Evolutionary conservation across 2,797 vertebrate species (phyloP), one percentile per base, ranked within the genome.

Genomic region (Carduelis carduelis): DNA sequence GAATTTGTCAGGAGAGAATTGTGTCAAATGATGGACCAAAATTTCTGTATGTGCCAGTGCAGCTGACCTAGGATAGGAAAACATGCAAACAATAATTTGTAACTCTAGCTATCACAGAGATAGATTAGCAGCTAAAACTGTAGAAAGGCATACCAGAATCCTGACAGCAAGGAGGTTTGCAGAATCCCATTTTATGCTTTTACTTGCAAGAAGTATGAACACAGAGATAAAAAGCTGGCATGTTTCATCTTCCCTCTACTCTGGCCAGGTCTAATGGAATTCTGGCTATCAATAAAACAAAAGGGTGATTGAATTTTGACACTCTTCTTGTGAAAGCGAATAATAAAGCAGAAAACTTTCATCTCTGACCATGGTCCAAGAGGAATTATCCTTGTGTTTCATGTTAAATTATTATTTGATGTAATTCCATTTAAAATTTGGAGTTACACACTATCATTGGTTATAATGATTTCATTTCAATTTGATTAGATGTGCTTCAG

Each of bases 101-200:
- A 56, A 71, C 37, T 75, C 8, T 79, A 66, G 77, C 23, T 92
- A 60, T 91, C 52, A 47, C 65, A 83, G 7, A 49, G 80, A 83
- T 11, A 94, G 23, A 74, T 87, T 91, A 87, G 65, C 68, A 83
- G 56, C n/a, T 71, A 22, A 83, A 94, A 87, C 14, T 80, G 37
- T 84, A 91, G 92, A 91, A 89, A 81, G 30, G 72, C 39, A 57
- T 24, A 37, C 28, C 82, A 78, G 72, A 93, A 91, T 43, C 55
- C 72, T 86, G 83, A 68, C 43, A 88, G 39, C 41, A 44, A 87
- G 49, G 80, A 87, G 46, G 79, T 64, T 84, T 92, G 24, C 82
- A 93, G 81, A 95, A 93, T 97, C 90, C 84, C 52, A 74, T 96
- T 79, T 86, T 79, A 87, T 82, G 53, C 84, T 86, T 56, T 91